phyloP scores from a whole-genome alignment of 2,797 vertebrate species.

The Megalops cyprinoides region DNA sequence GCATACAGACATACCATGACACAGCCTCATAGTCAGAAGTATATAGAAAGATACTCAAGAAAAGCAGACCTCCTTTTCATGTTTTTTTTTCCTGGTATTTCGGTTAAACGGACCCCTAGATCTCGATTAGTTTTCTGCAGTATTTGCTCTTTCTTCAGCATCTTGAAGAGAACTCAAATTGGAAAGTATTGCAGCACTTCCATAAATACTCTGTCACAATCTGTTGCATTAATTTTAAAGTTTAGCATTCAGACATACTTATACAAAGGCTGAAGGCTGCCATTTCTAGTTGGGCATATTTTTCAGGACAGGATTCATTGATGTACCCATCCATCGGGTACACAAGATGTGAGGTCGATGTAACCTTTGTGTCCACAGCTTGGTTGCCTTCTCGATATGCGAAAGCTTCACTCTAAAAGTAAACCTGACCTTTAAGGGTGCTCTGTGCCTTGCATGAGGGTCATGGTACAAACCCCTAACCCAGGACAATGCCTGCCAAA shows the following conservation, averaged over 20 bases:
- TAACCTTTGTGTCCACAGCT: slow-evolving; percentile 45
- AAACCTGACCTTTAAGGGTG: slow-evolving; percentile 53
- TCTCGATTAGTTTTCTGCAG: not conserved
- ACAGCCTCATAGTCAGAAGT: no score
- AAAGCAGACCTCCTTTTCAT: no score
- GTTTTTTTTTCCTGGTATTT: no score
- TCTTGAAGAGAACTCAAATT: not conserved
- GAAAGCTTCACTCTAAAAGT: slow-evolving; percentile 46
- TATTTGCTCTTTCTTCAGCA: not conserved
- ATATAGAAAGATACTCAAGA: no score
- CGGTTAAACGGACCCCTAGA: not conserved
- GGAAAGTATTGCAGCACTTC: not conserved
- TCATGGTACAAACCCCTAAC: not conserved
- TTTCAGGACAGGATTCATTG: not conserved
- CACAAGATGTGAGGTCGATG: slow-evolving; percentile 26
- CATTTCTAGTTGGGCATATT: not conserved
- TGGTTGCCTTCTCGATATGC: slow-evolving; percentile 35
- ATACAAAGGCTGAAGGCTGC: not conserved
- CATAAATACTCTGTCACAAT: not conserved
- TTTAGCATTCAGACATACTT: not conserved
- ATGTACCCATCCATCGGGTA: not conserved
- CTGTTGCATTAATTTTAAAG: not conserved
- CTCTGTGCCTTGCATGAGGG: slow-evolving; percentile 36
- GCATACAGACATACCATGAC: no score
- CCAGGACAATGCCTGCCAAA: not conserved